phyloP scores from a whole-genome alignment of 2,888 invertebrate species.

The Trachelus tabidus region DNA sequence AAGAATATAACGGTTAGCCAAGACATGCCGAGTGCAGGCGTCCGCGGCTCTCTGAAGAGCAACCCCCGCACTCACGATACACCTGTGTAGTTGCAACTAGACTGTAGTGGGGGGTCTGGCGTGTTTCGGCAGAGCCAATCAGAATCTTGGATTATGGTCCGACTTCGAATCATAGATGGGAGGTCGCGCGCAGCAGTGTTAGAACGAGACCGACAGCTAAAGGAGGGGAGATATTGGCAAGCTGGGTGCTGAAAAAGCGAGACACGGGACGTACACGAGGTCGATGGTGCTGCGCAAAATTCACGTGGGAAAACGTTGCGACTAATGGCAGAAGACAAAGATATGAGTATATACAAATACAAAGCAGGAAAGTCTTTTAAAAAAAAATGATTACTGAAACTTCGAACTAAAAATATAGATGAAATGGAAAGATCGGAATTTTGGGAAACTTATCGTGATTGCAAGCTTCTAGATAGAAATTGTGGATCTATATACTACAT shows the following conservation, averaged over 20 bases:
- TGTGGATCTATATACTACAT: not conserved
- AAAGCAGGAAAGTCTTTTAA: not conserved
- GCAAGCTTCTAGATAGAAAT: not conserved
- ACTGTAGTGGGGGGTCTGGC: not conserved
- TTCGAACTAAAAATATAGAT: not conserved
- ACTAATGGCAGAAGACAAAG: not conserved
- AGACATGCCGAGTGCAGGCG: not conserved
- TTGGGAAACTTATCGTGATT: not conserved
- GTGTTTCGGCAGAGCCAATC: not conserved
- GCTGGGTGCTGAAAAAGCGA: not conserved
- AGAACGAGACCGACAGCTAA: not conserved
- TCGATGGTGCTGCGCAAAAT: not conserved
- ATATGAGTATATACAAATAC: not conserved
- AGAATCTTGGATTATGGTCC: not conserved
- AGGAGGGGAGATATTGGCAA: not conserved
- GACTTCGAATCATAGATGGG: not conserved
- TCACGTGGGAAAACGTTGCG: constrained; percentile 1
- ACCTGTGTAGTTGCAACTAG: not conserved
- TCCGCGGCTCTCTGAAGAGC: not conserved
- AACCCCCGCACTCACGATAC: not conserved
- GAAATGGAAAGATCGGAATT: not conserved
- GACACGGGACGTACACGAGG: not conserved
- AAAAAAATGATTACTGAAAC: not conserved
- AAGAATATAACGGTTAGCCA: not conserved
- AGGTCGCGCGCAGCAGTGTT: constrained; percentile 1